Evolutionary conservation across 2,113 vertebrate genomes (phyloP), one percentile per base, ranked within the genome.

Genomic region (Oncorhynchus nerka): DNA sequence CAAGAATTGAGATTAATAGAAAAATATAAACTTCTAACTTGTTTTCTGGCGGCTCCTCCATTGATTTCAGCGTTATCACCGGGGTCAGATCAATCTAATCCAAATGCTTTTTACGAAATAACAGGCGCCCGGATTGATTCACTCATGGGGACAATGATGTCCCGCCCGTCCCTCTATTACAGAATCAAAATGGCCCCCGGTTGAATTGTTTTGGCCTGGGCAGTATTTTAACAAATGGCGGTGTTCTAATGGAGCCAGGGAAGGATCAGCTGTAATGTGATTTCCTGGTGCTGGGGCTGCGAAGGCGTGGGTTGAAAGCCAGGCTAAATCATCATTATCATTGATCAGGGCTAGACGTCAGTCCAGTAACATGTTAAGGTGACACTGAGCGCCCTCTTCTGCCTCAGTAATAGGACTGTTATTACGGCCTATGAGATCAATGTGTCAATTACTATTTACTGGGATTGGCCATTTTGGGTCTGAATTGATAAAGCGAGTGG

Each of bases 311-410:
- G 92, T 93, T 92, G 90, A 94, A 93, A 94, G 93, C 90, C 86
- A 86, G 89, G 90, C 89, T 93, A 93, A 93, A 93, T 94, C 93
- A 93, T 90, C 92, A 94, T 94, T 93, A 94, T 89, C 90, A 90
- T 94, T 45, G 91, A 92, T 94, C 90, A 92, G 91, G 91, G 90
- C 89, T 85, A 90, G 86, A 92, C 91, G 92, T 92, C 91, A 89
- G 89, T 89, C 87, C 84, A 80, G 88, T 89, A 91, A 92, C 93
- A 93, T 92, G 91, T 91, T 90, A 91, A 93, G 92, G 93, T 94
- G 93, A 92, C 85, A 90, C 91, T 75, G 85, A 77, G 89, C 90
- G 90, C 92, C 90, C 89, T 89, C 90, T 84, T 85, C 88, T 79
- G 82, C 86, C 87, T 91, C 88, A 86, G 84, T 88, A 91, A 91